Evolutionary conservation across 2,113 vertebrate genomes (phyloP).

Genomic region (Gallinago jamesoni): DNA sequence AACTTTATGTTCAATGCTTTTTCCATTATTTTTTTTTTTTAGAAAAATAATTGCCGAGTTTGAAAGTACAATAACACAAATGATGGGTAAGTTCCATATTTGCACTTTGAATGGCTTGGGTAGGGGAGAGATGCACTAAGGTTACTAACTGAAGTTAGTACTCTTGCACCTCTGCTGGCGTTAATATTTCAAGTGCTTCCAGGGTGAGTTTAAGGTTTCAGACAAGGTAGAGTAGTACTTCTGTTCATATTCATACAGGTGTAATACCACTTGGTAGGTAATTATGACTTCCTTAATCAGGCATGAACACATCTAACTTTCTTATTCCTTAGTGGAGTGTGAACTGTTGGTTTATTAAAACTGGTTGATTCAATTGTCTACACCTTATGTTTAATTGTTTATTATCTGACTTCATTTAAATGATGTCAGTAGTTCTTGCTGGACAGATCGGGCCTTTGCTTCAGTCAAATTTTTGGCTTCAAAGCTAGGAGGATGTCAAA

Average conservation of each 20-base stretch:
- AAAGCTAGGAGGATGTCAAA: neutral
- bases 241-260: neutral
- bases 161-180: neutral
- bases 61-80: slow-evolving; percentile 80
- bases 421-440: neutral
- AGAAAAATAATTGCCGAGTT: slow-evolving; percentile 88
- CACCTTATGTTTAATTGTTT: neutral
- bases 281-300: neutral
- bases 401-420: neutral
- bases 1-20: neutral
- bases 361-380: neutral
- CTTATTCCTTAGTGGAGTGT: neutral
- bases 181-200: neutral
- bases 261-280: neutral
- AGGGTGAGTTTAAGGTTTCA: neutral
- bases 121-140: rapidly evolving
- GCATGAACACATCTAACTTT: neutral
- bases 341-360: neutral
- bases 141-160: neutral
- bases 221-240: neutral
- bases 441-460: neutral
- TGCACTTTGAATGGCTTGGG: neutral
- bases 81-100: slow-evolving; percentile 78
- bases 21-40: neutral
- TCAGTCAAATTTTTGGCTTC: neutral